Percentiles rank a stretch among this genome's conserved stretches.
Evolutionary conservation across 2,797 vertebrate genomes (phyloP).

Genomic region (Mus caroli): DNA sequence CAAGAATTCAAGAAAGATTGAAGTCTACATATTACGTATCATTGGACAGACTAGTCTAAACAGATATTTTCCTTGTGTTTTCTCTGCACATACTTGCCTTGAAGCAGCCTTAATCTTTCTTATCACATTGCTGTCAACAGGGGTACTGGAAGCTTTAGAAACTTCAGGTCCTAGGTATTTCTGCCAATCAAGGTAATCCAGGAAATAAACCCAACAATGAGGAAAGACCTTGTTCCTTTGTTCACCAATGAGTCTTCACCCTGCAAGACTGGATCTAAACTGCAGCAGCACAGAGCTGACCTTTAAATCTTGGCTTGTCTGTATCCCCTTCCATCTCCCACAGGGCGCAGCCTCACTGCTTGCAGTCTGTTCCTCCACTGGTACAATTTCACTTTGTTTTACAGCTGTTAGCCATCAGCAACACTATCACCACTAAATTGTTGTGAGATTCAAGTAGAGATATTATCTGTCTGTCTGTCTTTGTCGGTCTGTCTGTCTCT

Average conservation of each 20-base stretch:
- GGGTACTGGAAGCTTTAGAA: conserved; percentile 38
- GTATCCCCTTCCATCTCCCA: conserved; percentile 71
- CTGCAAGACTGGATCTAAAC: conserved; percentile 70
- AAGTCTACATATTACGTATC: neutral
- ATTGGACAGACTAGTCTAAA: conserved; percentile 50
- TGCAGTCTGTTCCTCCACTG: conserved; percentile 50
- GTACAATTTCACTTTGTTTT: conserved; percentile 82
- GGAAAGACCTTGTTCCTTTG: conserved; percentile 68
- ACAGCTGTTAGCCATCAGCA: conserved; percentile 71
- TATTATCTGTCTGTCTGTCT: neutral
- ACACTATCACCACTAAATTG: neutral
- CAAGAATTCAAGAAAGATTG: neutral
- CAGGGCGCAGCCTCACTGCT: conserved; percentile 47
- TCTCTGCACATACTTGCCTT: conserved; percentile 50
- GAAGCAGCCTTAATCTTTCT: conserved; percentile 48
- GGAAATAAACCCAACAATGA: conserved; percentile 77
- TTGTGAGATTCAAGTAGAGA: conserved; percentile 68
- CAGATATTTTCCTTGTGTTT: conserved; percentile 61
- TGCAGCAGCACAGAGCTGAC: conserved; percentile 53
- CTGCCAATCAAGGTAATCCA: conserved; percentile 78
- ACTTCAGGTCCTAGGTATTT: conserved; percentile 61
- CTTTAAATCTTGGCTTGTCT: conserved; percentile 79
- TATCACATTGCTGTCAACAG: conserved; percentile 71
- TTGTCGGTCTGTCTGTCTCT: neutral
- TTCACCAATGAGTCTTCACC: conserved; percentile 72